Percentiles rank a stretch among this genome's conserved stretches.
Conservation (phyloP, 2,113 vertebrate genomes). For the Barnardius zonarius region DNA sequence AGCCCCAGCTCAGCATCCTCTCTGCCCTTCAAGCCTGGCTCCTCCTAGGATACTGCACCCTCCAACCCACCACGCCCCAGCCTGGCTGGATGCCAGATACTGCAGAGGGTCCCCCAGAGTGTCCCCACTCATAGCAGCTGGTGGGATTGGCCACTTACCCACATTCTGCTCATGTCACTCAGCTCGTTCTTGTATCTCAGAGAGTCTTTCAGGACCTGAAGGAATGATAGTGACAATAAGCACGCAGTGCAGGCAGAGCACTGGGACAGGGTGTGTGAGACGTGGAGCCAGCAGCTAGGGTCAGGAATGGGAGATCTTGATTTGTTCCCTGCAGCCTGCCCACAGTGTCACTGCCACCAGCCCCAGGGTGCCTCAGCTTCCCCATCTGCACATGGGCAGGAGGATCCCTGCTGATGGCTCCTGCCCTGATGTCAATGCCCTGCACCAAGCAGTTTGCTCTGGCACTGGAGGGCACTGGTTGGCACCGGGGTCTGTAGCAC, state of each 20-base stretch:
- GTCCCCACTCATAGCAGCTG: accelerated
- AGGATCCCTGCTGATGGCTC: background rate
- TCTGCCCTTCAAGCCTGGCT: background rate
- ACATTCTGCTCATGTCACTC: slow-evolving; percentile 98
- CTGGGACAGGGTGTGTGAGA: accelerated
- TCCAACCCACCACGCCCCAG: accelerated
- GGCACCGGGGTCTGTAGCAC: accelerated
- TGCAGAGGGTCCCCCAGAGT: accelerated
- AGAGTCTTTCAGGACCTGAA: slow-evolving; percentile 95
- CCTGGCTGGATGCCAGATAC: accelerated
- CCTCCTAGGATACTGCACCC: background rate
- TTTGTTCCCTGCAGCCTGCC: background rate
- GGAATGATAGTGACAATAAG: background rate
- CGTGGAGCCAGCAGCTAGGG: background rate
- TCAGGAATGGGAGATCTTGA: background rate
- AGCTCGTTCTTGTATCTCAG: slow-evolving; percentile 92
- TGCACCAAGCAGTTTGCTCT: accelerated
- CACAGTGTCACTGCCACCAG: accelerated
- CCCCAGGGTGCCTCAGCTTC: background rate
- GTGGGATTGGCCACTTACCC: slow-evolving; percentile 77
- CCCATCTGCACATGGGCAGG: accelerated
- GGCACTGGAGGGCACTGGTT: accelerated
- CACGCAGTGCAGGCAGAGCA: background rate
- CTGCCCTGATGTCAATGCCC: accelerated
- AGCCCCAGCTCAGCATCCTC: background rate